Base-by-base conservation (phyloP, 1,140 invertebrate species). In the Polyergus mexicanus region DNA sequence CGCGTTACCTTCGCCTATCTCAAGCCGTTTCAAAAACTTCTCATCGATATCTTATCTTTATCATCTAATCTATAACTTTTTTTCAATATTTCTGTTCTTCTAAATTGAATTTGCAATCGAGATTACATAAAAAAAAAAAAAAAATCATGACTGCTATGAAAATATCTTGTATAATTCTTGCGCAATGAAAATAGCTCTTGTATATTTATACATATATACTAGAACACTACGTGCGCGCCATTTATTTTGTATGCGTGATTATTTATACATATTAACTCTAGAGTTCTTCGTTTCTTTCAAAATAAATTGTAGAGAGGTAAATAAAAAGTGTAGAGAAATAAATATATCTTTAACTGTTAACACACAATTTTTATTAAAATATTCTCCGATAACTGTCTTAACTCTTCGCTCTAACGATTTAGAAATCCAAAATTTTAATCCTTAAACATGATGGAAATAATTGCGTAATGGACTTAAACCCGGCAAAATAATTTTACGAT, bases 1-100 rank as follows among this genome's bases (percentile, higher is more conserved):
- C n/a, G n/a, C n/a, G 44, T 83, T 83, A 83, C n/a, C 54, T 83
- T 47, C 54, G 22, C 54, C 74, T 83, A 83, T 35, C 58, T 60
- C 32, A 56, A 83, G 32, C 16, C 25, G 41, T 44, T 84, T 41
- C 19, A 41, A 44, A 35, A 60, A 60, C 54, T 25, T 51, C 16
- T 51, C 32, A 47, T 25, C 16, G 41, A 28, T 54, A 77, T 8
- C n/a, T 65, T 44, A 77, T 63, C 25, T 63, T 38, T 5, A 38
- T 62, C 60, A 19, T 38, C 19, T 13, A 63, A 60, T 60, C 72
- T 22, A 62, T 76, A 32, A 63, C 41, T 62, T n/a, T 22, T 44
- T 11, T 44, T 41, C 19, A 76, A 76, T 32, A 76, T 76, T 63
- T 28, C 16, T 19, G 16, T 51, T 19, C 3, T 19, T 74, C 22